Percentiles rank a stretch among this genome's conserved stretches.
These are phyloP conservation scores for Mactra quadrangularis DNA, from an alignment of 1,140 invertebrate species.

Conservation along the genomic window DNA sequence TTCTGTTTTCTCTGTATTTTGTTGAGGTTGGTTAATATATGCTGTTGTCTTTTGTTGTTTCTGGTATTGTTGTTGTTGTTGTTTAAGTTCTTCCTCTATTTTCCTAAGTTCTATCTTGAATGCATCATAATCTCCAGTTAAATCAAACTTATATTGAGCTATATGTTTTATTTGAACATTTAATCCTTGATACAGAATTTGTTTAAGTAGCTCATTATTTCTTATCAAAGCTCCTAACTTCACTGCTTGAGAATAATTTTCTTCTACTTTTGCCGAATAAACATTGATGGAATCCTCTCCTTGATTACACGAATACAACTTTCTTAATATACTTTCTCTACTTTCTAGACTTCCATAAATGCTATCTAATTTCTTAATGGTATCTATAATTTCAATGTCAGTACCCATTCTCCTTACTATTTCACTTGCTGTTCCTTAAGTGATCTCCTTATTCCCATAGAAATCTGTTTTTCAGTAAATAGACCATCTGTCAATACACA, in stretches of 20 bases:
- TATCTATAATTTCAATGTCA: not conserved
- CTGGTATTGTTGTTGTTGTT: not conserved
- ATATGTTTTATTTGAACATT: not conserved
- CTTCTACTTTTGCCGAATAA: slow-evolving; percentile 8
- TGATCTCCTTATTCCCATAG: not conserved
- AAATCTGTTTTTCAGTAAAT: slow-evolving; percentile 7
- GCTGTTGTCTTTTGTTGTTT: not conserved
- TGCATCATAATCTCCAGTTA: not conserved
- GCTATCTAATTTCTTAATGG: slow-evolving; percentile 10
- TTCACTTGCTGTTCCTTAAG: not conserved
- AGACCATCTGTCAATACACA: not conserved
- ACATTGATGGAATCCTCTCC: not conserved
- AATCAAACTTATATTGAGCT: slow-evolving; percentile 10
- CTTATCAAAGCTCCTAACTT: not conserved
- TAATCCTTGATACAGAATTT: slow-evolving; percentile 1
- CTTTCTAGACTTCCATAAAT: slow-evolving; percentile 9
- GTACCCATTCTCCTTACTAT: slow-evolving; percentile 9
- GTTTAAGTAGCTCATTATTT: slow-evolving; percentile 11
- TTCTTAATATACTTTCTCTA: not conserved
- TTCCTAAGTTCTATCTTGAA: slow-evolving; percentile 5
- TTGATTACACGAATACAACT: slow-evolving; percentile 18
- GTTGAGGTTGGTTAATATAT: too few species aligned
- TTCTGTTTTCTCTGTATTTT: not conserved
- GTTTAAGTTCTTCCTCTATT: not conserved
- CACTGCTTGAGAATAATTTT: slow-evolving; percentile 1